Percentiles rank a stretch among this genome's conserved stretches.
Evolutionary conservation across 2,888 invertebrate species (phyloP).

Genomic region (Lissonota sp.): DNA sequence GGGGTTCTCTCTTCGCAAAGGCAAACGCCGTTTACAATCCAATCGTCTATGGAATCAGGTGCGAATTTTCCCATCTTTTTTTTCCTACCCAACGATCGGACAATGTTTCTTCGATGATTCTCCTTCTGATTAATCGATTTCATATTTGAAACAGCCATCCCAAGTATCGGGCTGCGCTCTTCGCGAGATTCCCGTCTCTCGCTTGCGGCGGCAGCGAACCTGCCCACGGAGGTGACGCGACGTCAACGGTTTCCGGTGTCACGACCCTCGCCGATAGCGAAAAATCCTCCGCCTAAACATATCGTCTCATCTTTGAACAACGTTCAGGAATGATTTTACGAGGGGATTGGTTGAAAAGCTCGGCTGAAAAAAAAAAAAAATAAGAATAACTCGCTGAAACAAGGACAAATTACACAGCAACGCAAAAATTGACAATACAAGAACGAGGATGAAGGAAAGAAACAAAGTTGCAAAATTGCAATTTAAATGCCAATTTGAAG

Average conservation of each 20-base stretch:
- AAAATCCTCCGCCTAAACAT: slow-evolving; percentile 87
- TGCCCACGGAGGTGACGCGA: slow-evolving; percentile 86
- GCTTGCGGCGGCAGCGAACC: slow-evolving; percentile 86
- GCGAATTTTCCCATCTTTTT: slow-evolving; percentile 50
- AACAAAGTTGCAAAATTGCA: too few relatives aligned
- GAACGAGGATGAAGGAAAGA: too few relatives aligned
- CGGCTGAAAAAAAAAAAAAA: too few relatives aligned
- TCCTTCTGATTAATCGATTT: neutral
- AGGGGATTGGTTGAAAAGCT: too few relatives aligned
- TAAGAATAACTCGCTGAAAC: too few relatives aligned
- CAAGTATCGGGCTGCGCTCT: slow-evolving; percentile 91
- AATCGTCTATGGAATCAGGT: slow-evolving; percentile 96
- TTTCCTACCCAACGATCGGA: neutral
- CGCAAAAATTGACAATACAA: too few relatives aligned
- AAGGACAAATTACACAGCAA: too few relatives aligned
- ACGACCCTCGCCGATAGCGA: slow-evolving; percentile 88
- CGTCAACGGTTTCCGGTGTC: slow-evolving; percentile 88
- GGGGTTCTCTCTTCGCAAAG: slow-evolving; percentile 96
- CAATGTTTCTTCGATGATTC: neutral
- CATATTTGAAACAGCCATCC: slow-evolving; percentile 87
- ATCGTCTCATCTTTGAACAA: too few relatives aligned
- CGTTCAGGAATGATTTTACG: too few relatives aligned
- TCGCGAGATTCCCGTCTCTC: slow-evolving; percentile 91
- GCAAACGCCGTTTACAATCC: slow-evolving; percentile 96
- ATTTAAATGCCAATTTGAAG: too few relatives aligned